Evolutionary conservation across 2,113 vertebrate species (phyloP), one percentile per base, ranked within the genome.

Genomic region (Thryonomys swinderianus): DNA sequence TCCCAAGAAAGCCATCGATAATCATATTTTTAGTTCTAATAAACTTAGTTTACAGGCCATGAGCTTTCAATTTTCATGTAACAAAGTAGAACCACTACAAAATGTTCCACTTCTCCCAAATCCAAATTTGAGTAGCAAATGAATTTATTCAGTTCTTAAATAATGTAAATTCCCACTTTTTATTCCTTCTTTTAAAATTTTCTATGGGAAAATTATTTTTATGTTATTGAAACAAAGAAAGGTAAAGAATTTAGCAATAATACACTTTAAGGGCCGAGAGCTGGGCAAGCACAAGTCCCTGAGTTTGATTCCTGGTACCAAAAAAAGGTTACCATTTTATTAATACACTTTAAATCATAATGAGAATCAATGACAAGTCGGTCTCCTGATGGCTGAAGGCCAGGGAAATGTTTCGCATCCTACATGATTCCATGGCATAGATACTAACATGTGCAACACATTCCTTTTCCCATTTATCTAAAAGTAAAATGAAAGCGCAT

Each of bases 201-300:
- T 61, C 48, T 81, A 5, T 67, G 55, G 17, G 18, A 85, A 42
- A 95, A 53, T 45, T 83, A n/a, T n/a, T n/a, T 88, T 96, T 82
- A 79, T 11, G 90, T 42, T 87, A 48, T 74, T 48, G n/a, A 61
- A 62, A 79, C 9, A 88, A 73, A 78, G 6, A 61, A 32, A 71
- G 20, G 61, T 27, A 76, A 14, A 27, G 32, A 48, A 13, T 55
- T 90, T 2, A 66, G 21, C 21, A 74, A 74, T 2, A 66, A 62
- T 13, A 48, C 18, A 69, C 27, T 40, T 34, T 51, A 51, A 51
- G 48, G 48, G 48, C 48, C 10, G 48, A 10, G 48, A 51, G 48
- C 48, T 10, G 5, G 48, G 48, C 48, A 51, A 51, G 48, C 48
- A 51, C 48, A 51, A 51, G 48, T 51, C 48, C 10, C 48, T 51